Evolutionary conservation across 2,113 vertebrate species (phyloP).

Genomic region (Neolamprologus ventralis): DNA sequence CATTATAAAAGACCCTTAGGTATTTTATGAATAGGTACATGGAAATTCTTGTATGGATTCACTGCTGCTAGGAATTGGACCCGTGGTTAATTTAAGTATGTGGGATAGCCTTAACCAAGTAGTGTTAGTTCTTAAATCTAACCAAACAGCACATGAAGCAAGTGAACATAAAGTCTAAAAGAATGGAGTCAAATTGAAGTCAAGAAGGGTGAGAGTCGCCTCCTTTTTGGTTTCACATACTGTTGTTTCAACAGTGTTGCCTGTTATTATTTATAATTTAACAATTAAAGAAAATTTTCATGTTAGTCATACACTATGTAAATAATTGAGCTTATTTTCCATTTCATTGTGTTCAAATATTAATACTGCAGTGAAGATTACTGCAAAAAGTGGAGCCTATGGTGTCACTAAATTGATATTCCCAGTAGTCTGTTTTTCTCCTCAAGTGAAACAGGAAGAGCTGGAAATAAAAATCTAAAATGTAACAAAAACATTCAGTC

Average conservation of each 20-base stretch:
- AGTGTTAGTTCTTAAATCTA: not conserved
- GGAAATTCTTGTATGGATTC: not conserved
- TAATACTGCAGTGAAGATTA: not conserved
- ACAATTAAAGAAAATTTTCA: not conserved
- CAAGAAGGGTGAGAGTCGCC: not conserved
- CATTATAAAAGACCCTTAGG: not conserved
- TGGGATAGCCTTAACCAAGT: not conserved
- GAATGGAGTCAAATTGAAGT: not conserved
- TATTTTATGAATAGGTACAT: not conserved
- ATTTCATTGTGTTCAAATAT: not conserved
- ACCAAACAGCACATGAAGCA: not conserved
- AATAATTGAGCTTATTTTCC: not conserved
- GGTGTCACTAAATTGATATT: not conserved
- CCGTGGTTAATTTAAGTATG: not conserved
- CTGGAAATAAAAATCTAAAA: not conserved
- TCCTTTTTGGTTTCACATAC: not conserved
- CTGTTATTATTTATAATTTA: not conserved
- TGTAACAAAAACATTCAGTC: not conserved
- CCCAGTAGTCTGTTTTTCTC: not conserved
- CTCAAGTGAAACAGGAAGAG: not conserved
- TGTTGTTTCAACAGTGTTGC: not conserved
- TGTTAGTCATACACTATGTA: not conserved
- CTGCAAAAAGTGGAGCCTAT: not conserved
- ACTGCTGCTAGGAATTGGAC: not conserved
- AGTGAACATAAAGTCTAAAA: not conserved